phyloP scores from a whole-genome alignment of 92 coral and sea anemone genomes.

The Epizoanthus rinbou region DNA sequence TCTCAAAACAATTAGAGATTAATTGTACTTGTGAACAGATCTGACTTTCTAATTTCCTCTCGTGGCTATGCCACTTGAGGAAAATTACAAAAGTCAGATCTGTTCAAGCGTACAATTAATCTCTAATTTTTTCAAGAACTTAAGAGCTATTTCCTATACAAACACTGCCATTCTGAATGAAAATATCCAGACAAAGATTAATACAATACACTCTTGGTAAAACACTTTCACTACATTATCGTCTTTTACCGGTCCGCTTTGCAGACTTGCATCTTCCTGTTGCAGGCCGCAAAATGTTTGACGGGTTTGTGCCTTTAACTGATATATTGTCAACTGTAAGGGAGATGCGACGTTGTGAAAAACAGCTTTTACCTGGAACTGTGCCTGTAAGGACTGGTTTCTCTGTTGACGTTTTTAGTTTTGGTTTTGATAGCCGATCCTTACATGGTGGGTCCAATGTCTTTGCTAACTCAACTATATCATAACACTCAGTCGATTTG shows the following conservation, averaged over 20 bases:
- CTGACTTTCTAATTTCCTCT: no score
- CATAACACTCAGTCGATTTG: slow-evolving; percentile 86
- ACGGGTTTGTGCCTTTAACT: slow-evolving; percentile 65
- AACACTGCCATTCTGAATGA: no score
- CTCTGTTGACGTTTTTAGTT: slow-evolving; percentile 39
- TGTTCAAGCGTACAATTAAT: no score
- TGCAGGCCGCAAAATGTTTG: slow-evolving; percentile 37
- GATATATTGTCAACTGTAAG: slow-evolving; percentile 78
- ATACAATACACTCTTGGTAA: no score
- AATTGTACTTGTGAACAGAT: no score
- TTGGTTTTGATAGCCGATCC: slow-evolving; percentile 44
- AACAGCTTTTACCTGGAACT: slow-evolving; percentile 83
- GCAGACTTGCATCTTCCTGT: slow-evolving; percentile 74
- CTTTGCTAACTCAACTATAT: slow-evolving; percentile 76
- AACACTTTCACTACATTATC: slow-evolving; percentile 12
- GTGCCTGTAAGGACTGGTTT: slow-evolving; percentile 67
- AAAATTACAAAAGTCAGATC: no score
- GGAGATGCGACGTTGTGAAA: slow-evolving; percentile 86
- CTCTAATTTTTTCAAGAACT: no score
- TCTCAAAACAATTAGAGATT: no score
- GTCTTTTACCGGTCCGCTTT: slow-evolving; percentile 53
- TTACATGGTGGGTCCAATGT: slow-evolving; percentile 85
- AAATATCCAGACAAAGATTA: no score
- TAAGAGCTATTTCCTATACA: no score
- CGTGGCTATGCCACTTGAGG: no score